phyloP scores from a whole-genome alignment of 2,113 vertebrate genomes.

The Arothron firmamentum region DNA sequence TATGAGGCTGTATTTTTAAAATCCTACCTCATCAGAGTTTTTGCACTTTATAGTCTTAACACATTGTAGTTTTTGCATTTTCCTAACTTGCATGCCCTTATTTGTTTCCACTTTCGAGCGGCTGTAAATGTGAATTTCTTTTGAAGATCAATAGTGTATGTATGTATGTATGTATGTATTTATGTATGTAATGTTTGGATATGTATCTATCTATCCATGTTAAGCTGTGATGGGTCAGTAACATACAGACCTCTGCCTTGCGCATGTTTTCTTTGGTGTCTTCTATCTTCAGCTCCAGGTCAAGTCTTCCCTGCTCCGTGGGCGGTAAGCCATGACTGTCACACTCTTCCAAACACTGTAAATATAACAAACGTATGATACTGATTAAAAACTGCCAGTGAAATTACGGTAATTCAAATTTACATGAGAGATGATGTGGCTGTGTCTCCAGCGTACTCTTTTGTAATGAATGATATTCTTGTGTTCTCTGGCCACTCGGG shows the following conservation, averaged over 20 bases:
- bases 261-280: conserved; percentile 93
- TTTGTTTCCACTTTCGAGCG: too few species aligned
- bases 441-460: conserved; percentile 73
- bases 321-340: conserved; percentile 84
- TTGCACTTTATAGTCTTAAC: too few species aligned
- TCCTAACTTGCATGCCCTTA: too few species aligned
- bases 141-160: too few species aligned
- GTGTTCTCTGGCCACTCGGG: conserved; percentile 90
- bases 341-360: conserved; percentile 86
- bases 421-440: background rate
- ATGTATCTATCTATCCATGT: background rate
- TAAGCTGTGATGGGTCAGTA: background rate
- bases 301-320: conserved; percentile 85
- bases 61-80: too few species aligned
- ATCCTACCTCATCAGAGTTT: too few species aligned
- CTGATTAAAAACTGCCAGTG: background rate
- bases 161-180: too few species aligned
- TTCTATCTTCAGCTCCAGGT: conserved; percentile 92
- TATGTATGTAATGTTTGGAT: too few species aligned
- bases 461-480: conserved; percentile 93
- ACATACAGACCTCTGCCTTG: conserved; percentile 87
- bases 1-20: too few species aligned
- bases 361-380: background rate
- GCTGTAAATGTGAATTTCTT: too few species aligned
- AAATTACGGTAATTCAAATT: background rate